These are phyloP conservation scores for Thripadectes ignobilis DNA, from an alignment of 2,797 vertebrate species.

Conservation along the genomic window DNA sequence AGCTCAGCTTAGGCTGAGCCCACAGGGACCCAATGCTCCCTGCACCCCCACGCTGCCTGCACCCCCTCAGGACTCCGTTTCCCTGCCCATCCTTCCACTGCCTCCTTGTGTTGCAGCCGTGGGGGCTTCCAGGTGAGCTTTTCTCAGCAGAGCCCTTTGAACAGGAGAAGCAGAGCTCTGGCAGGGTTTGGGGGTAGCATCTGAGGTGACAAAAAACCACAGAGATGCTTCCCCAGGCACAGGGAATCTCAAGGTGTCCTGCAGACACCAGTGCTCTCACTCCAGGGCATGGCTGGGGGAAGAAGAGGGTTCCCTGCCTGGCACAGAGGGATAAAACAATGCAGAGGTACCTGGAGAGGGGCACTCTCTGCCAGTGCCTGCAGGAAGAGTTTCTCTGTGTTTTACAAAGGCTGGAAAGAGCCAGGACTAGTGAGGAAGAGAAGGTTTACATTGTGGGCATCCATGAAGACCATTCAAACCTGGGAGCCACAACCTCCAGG, in stretches of 20 bases:
- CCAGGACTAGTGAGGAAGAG: background rate
- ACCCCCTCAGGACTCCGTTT: background rate
- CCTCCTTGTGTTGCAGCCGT: fast-evolving
- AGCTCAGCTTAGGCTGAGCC: background rate
- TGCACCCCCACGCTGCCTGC: background rate
- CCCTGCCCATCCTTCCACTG: background rate
- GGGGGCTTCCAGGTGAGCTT: background rate
- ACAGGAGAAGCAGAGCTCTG: background rate
- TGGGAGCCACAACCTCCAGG: background rate
- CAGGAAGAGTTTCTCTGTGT: background rate
- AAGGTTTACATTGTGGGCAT: background rate
- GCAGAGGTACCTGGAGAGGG: background rate
- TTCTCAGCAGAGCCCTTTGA: background rate
- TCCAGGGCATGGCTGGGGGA: background rate
- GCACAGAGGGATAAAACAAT: fast-evolving
- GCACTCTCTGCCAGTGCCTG: background rate
- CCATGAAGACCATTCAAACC: background rate
- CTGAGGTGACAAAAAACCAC: background rate
- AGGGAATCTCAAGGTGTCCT: background rate
- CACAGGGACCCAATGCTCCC: background rate
- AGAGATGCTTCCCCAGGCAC: background rate
- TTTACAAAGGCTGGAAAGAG: background rate
- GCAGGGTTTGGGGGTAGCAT: no score
- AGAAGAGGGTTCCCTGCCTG: fast-evolving
- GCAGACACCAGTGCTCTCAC: fast-evolving